Conservation (phyloP, 2,113 vertebrate species). For the Saccopteryx bilineata region DNA sequence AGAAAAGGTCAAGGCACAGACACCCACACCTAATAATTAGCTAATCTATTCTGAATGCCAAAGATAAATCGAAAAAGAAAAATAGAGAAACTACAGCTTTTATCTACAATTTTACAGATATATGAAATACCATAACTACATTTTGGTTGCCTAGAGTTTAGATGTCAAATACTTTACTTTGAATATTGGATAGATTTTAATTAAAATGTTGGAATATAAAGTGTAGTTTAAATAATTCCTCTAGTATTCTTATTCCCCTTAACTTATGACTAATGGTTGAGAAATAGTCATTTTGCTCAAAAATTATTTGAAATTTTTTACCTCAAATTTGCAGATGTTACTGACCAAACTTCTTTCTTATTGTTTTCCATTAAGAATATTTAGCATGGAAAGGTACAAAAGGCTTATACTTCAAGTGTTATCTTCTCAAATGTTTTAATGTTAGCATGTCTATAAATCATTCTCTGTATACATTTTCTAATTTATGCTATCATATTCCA, state of each 20-base stretch:
- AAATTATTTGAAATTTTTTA: constrained; percentile 24
- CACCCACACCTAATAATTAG: constrained; percentile 64
- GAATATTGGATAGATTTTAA: constrained; percentile 33
- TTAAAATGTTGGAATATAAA: constrained; percentile 48
- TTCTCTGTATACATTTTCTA: neutral
- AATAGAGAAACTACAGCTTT: neutral
- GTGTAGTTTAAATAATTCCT: constrained; percentile 32
- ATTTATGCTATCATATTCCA: neutral
- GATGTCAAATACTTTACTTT: neutral
- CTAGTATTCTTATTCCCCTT: neutral
- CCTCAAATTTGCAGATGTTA: neutral
- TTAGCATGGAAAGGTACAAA: neutral
- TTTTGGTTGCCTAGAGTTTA: neutral
- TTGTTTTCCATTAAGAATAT: neutral
- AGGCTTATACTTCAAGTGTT: neutral
- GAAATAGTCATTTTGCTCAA: constrained; percentile 16
- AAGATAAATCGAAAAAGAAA: neutral
- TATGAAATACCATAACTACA: neutral
- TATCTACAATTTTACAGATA: neutral
- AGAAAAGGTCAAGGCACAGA: constrained; percentile 58
- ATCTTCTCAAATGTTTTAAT: constrained; percentile 15
- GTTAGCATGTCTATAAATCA: neutral
- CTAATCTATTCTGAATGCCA: constrained; percentile 53
- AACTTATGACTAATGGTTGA: neutral
- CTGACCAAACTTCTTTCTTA: neutral